phyloP scores from a whole-genome alignment of 2,888 invertebrate species.

The Caenorhabditis afra region DNA sequence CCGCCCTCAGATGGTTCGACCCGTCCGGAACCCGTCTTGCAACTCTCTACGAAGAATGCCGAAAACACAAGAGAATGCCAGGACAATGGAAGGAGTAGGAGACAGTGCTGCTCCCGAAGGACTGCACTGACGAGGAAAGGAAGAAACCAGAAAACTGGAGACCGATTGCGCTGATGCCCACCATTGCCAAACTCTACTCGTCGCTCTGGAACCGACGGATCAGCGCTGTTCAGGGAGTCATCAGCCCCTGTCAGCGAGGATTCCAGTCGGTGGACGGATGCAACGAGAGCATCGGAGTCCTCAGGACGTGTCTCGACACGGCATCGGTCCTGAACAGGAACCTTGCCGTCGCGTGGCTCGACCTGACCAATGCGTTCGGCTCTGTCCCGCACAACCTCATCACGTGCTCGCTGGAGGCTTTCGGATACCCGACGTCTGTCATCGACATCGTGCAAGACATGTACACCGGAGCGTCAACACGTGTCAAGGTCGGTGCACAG shows the following conservation, averaged over 20 bases:
- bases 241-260: neutral
- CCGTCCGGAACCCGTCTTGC: neutral
- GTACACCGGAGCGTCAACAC: neutral
- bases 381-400: slow-evolving; percentile 78
- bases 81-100: neutral
- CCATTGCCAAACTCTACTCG: neutral
- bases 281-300: slow-evolving; percentile 4
- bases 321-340: slow-evolving; percentile 2
- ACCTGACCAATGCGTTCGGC: slow-evolving; percentile 81
- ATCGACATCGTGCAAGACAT: neutral
- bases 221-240: neutral
- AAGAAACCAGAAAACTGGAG: slow-evolving; percentile 4
- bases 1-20: too few relatives aligned
- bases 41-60: neutral
- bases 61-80: neutral
- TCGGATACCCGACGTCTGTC: neutral
- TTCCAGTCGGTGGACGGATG: slow-evolving; percentile 7
- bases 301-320: neutral
- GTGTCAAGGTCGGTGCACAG: neutral
- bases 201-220: neutral
- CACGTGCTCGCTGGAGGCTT: neutral
- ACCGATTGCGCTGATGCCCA: neutral
- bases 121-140: neutral
- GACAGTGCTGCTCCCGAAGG: neutral
- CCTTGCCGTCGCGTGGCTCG: slow-evolving; percentile 80